Conservation (phyloP, 2,113 vertebrate genomes). For the Campylomormyrus tamandua region DNA sequence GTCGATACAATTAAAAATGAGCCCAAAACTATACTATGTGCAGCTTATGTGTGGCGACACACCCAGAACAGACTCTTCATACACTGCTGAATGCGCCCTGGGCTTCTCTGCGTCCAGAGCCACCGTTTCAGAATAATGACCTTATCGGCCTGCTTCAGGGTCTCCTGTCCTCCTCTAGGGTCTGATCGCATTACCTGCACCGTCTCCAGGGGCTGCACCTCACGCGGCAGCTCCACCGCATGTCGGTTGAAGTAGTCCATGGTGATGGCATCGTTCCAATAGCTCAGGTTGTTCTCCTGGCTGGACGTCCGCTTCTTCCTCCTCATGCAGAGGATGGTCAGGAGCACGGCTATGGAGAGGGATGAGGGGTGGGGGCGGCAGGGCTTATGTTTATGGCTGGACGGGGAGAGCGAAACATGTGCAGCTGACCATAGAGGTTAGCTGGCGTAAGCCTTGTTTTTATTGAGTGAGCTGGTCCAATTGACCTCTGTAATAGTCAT, state of each 20-base stretch:
- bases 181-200: slow-evolving; percentile 70
- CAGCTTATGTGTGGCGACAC: not conserved
- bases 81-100: not conserved
- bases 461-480: not conserved
- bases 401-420: not conserved
- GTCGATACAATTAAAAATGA: not conserved
- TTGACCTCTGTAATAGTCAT: not conserved
- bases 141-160: not conserved
- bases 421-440: not conserved
- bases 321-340: slow-evolving; percentile 94
- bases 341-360: slow-evolving; percentile 73
- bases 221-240: slow-evolving; percentile 87
- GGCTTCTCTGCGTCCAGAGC: not conserved
- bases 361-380: slow-evolving; percentile 20
- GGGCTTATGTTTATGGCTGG: not conserved
- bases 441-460: not conserved
- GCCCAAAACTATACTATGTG: not conserved
- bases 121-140: not conserved
- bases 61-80: not conserved
- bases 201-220: slow-evolving; percentile 88
- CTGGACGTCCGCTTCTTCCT: slow-evolving; percentile 79
- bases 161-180: not conserved
- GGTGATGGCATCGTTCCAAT: slow-evolving; percentile 98
- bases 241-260: slow-evolving; percentile 98
- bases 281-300: slow-evolving; percentile 96